phyloP scores from a whole-genome alignment of 2,888 invertebrate species.

The Pyrochroa serraticornis region DNA sequence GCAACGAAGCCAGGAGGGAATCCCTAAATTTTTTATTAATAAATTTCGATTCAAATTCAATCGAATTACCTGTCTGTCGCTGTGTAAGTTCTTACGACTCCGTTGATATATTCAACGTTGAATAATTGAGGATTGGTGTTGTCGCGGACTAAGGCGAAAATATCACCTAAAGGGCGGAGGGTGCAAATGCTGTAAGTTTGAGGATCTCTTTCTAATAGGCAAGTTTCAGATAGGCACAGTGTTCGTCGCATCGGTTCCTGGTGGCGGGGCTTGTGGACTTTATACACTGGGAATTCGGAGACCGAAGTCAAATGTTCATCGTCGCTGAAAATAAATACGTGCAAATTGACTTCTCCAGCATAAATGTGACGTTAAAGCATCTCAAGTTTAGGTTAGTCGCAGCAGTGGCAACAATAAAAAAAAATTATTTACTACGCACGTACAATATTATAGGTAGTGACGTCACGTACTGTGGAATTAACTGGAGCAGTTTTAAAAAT shows the following conservation, averaged over 20 bases:
- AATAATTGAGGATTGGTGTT: slow-evolving; percentile 92
- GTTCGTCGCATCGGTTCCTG: slow-evolving; percentile 86
- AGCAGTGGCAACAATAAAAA: too few relatives aligned
- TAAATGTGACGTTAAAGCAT: too few relatives aligned
- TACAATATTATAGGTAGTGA: too few relatives aligned
- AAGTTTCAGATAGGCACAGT: slow-evolving; percentile 93
- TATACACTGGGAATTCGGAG: slow-evolving; percentile 95
- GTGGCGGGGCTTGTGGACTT: slow-evolving; percentile 80
- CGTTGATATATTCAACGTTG: slow-evolving; percentile 91
- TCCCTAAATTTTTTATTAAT: slow-evolving; percentile 69
- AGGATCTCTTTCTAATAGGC: slow-evolving; percentile 95
- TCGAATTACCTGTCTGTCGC: slow-evolving; percentile 82
- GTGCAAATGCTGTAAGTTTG: slow-evolving; percentile 95
- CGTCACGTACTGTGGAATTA: too few relatives aligned
- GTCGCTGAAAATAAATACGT: slow-evolving; percentile 66
- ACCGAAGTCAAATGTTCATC: slow-evolving; percentile 97
- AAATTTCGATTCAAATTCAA: background rate
- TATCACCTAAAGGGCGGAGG: slow-evolving; percentile 78
- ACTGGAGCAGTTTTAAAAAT: too few relatives aligned
- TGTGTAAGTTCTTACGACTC: slow-evolving; percentile 84
- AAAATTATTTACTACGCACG: too few relatives aligned
- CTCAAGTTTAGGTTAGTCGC: too few relatives aligned
- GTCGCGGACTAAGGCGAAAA: slow-evolving; percentile 90
- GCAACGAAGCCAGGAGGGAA: slow-evolving; percentile 89
- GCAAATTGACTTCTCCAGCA: background rate